These are phyloP conservation scores for Cybosia mesomella DNA, from an alignment of 2,888 invertebrate species.

Conservation along the genomic window DNA sequence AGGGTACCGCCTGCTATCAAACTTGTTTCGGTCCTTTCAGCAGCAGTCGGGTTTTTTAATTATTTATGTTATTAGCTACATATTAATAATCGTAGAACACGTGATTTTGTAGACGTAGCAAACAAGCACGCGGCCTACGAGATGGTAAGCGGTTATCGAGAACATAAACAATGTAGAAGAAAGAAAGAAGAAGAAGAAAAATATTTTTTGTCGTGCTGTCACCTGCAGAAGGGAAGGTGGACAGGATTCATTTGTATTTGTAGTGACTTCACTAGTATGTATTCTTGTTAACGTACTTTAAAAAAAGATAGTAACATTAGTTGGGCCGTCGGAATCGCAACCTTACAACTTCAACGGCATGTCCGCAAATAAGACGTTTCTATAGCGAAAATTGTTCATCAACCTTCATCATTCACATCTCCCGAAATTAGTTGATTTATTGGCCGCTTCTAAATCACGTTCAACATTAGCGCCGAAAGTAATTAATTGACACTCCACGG, in stretches of 20 bases:
- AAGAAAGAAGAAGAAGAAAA: no score
- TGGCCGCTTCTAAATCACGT: slow-evolving; percentile 14
- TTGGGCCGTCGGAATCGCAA: not conserved
- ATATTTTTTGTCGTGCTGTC: no score
- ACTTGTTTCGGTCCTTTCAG: no score
- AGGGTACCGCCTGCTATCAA: no score
- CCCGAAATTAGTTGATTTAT: not conserved
- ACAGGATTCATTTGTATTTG: no score
- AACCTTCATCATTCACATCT: slow-evolving; percentile 1
- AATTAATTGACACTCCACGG: slow-evolving; percentile 31
- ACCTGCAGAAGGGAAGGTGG: no score
- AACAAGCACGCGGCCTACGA: not conserved
- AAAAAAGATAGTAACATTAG: not conserved
- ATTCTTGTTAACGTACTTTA: no score
- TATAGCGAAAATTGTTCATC: not conserved
- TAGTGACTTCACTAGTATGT: no score
- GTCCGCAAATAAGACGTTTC: not conserved
- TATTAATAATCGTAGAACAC: not conserved
- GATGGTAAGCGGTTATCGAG: no score
- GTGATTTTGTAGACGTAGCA: not conserved
- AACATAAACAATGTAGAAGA: no score
- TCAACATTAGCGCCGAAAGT: slow-evolving; percentile 26
- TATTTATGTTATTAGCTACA: no score
- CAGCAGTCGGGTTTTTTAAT: no score
- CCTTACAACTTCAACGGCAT: not conserved